These are phyloP conservation scores for Dinocampus coccinellae DNA, from an alignment of 2,888 invertebrate species.

Conservation along the genomic window DNA sequence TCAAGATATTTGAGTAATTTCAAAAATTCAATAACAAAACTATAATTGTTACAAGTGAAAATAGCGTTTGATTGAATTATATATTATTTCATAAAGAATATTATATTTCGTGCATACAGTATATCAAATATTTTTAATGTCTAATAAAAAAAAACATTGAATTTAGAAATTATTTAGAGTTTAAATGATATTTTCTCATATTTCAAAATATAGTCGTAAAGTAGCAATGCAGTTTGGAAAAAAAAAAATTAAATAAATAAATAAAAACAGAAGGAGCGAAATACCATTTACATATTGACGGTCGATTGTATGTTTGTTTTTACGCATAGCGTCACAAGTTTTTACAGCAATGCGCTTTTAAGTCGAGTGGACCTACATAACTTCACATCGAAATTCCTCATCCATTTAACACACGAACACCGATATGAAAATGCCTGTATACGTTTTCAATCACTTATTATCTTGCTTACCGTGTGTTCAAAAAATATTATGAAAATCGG, in stretches of 20 bases:
- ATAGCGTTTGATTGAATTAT: too few relatives aligned
- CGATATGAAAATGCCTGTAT: background rate
- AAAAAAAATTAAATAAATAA: background rate
- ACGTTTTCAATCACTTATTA: too few relatives aligned
- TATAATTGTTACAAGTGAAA: too few relatives aligned
- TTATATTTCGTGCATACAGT: too few relatives aligned
- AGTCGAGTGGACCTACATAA: background rate
- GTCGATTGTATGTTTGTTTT: constrained; percentile 56
- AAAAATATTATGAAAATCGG: too few relatives aligned
- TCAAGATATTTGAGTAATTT: too few relatives aligned
- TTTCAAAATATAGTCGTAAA: background rate
- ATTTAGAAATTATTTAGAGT: background rate
- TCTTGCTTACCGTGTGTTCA: too few relatives aligned
- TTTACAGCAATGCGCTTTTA: constrained; percentile 8
- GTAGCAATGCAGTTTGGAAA: background rate
- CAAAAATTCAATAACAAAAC: too few relatives aligned
- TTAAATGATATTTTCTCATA: constrained; percentile 25
- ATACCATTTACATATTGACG: constrained; percentile 46
- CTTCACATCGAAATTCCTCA: background rate
- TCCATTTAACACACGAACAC: background rate
- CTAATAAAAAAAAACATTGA: background rate
- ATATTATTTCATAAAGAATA: too few relatives aligned
- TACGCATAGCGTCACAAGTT: constrained; percentile 52
- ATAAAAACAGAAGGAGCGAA: constrained; percentile 32
- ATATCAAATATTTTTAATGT: too few relatives aligned